Conservation (phyloP, 64 coral and sea anemone species). For the Platygyra sinensis region DNA sequence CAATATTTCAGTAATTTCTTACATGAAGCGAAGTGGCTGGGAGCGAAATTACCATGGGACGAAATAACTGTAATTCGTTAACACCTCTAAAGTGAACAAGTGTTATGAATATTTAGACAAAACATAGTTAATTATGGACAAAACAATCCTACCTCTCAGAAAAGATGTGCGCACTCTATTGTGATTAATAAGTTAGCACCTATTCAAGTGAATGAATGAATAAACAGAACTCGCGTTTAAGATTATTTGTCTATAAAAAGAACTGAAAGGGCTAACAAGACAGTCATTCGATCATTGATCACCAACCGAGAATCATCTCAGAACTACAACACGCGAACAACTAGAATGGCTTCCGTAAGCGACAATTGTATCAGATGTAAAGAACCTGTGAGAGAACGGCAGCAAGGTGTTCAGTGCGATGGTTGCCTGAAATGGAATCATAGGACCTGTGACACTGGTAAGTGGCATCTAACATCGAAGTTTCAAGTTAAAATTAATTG, state of each 20-base stretch:
- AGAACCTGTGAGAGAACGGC: background rate
- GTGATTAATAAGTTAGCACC: background rate
- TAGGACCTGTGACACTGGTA: slow-evolving; percentile 16
- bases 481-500: too few species aligned
- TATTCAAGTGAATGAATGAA: background rate
- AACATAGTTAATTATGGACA: too few species aligned
- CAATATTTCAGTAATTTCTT: too few species aligned
- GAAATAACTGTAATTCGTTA: too few species aligned
- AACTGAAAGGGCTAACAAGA: background rate
- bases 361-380: background rate
- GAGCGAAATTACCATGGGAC: too few species aligned
- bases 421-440: slow-evolving; percentile 19
- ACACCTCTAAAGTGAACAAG: background rate
- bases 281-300: background rate
- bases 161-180: too few species aligned
- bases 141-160: background rate
- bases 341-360: background rate
- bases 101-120: background rate
- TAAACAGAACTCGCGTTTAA: background rate
- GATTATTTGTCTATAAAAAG: too few species aligned
- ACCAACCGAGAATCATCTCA: background rate
- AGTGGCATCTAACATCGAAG: background rate
- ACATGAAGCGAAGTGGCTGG: too few species aligned
- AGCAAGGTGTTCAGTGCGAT: slow-evolving; percentile 2
- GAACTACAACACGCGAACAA: background rate